phyloP scores from a whole-genome alignment of 2,888 invertebrate species.

The Eustalomyia histrio region DNA sequence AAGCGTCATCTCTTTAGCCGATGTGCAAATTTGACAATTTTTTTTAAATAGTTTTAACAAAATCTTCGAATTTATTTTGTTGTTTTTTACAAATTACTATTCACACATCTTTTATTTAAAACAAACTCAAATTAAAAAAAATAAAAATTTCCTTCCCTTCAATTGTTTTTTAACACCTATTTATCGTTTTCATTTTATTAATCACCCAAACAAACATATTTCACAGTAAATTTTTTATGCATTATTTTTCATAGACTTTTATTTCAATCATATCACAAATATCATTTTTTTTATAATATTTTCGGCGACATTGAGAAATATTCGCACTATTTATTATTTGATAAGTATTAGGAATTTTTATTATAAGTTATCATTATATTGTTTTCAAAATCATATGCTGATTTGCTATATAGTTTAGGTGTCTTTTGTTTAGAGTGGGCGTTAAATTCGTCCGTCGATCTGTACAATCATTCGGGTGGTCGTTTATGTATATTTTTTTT shows the following conservation, averaged over 20 bases:
- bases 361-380: background rate
- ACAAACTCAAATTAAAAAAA: too few relatives aligned
- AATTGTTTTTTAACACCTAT: slow-evolving; percentile 37
- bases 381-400: background rate
- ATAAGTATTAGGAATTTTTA: slow-evolving; percentile 8
- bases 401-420: slow-evolving; percentile 16
- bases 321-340: slow-evolving; percentile 9
- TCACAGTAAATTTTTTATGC: slow-evolving; percentile 28
- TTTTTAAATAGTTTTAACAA: too few relatives aligned
- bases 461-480: slow-evolving; percentile 17
- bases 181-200: slow-evolving; percentile 42
- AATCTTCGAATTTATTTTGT: too few relatives aligned
- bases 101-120: slow-evolving; percentile 36
- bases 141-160: slow-evolving; percentile 19
- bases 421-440: slow-evolving; percentile 20
- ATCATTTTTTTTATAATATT: background rate
- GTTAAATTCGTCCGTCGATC: slow-evolving; percentile 1
- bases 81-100: background rate
- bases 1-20: too few relatives aligned
- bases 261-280: background rate
- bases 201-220: slow-evolving; percentile 22
- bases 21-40: too few relatives aligned
- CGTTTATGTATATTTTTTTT: slow-evolving; percentile 2
- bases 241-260: slow-evolving; percentile 13
- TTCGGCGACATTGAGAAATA: slow-evolving; percentile 6